These are phyloP conservation scores for Epiblema foenella DNA, from an alignment of 2,888 invertebrate species.

Conservation along the genomic window DNA sequence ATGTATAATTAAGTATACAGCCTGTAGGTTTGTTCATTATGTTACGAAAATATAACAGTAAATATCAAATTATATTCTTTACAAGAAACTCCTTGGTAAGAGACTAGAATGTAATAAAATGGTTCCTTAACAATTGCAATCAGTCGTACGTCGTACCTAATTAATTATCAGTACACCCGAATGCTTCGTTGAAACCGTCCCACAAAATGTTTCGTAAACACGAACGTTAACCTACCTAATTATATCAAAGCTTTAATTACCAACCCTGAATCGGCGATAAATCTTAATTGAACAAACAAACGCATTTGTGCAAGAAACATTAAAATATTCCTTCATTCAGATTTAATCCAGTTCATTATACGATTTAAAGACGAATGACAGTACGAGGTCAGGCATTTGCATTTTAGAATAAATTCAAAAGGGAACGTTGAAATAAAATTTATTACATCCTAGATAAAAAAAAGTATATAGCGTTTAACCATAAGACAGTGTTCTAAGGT, in stretches of 20 bases:
- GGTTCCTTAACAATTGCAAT: too few species aligned
- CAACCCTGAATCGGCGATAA: slow-evolving; percentile 6
- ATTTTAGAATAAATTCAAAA: slow-evolving; percentile 68
- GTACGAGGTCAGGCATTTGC: slow-evolving; percentile 64
- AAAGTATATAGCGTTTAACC: slow-evolving; percentile 57
- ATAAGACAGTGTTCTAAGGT: slow-evolving; percentile 69
- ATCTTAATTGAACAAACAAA: slow-evolving; percentile 40
- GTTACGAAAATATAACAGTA: too few species aligned
- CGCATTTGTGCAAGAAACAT: slow-evolving; percentile 36
- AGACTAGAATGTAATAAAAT: too few species aligned
- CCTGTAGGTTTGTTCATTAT: too few species aligned
- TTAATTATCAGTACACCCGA: background rate
- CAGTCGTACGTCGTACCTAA: too few species aligned
- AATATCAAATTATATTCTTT: too few species aligned
- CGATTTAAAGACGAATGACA: slow-evolving; percentile 61
- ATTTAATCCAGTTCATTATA: slow-evolving; percentile 60
- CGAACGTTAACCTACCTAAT: slow-evolving; percentile 1
- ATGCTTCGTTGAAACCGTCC: background rate
- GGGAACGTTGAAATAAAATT: slow-evolving; percentile 68
- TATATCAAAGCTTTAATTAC: slow-evolving; percentile 4
- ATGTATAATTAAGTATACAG: too few species aligned
- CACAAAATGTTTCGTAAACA: background rate
- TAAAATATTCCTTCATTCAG: slow-evolving; percentile 52
- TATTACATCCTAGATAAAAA: slow-evolving; percentile 70
- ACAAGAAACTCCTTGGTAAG: too few species aligned